Evolutionary conservation across 2,888 invertebrate genomes (phyloP).

Genomic region (Atethmia centrago): DNA sequence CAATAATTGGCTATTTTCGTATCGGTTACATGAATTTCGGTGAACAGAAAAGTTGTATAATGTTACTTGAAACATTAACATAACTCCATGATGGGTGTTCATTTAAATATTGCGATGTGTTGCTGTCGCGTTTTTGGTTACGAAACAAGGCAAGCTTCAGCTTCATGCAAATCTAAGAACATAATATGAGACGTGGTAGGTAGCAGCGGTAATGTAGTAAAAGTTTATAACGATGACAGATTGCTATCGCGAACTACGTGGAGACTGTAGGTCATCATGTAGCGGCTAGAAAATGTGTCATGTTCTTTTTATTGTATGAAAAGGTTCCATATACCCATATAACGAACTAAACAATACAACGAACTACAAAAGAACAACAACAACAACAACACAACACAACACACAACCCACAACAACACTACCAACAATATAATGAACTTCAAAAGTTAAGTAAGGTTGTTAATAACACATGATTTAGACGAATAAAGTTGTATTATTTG

Average conservation of each 20-base stretch:
- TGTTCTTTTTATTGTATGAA: background rate
- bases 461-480: background rate
- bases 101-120: constrained; percentile 45
- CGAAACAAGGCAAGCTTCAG: constrained; percentile 55
- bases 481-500: too few species aligned
- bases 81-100: constrained; percentile 36
- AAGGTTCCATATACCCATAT: background rate
- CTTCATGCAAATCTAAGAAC: constrained; percentile 58
- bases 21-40: constrained; percentile 36
- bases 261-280: constrained; percentile 7
- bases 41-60: constrained; percentile 45
- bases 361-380: too few species aligned
- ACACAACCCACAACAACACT: too few species aligned
- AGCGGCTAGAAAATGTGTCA: background rate
- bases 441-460: background rate
- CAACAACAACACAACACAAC: too few species aligned
- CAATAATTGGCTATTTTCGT: constrained; percentile 44
- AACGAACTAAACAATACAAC: too few species aligned
- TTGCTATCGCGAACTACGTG: constrained; percentile 29
- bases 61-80: constrained; percentile 49
- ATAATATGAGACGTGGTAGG: constrained; percentile 38
- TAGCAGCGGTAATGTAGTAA: constrained; percentile 50
- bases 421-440: background rate
- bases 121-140: constrained; percentile 34
- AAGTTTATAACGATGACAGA: constrained; percentile 62